Base-by-base conservation (phyloP, 1,140 invertebrate species). In the Lasaia peninsularis region DNA sequence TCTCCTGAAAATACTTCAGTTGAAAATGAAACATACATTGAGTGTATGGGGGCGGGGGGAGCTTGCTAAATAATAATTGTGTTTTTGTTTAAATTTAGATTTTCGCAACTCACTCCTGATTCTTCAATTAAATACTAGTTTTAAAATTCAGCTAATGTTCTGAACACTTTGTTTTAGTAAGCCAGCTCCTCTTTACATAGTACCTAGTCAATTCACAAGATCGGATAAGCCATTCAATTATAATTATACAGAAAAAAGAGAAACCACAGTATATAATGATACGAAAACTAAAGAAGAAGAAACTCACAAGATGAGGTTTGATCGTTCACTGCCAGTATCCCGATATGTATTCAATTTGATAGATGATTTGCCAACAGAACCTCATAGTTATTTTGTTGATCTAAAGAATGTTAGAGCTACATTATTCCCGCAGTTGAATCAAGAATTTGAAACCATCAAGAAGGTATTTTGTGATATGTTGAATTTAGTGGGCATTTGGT, bases 171-270 rank as follows among this genome's bases (percentile, higher is more conserved):
- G 28, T 40, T 55, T 55, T 58, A 83, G 86, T 61, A 60, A 90
- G 90, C 67, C 87, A 76, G 58, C 73, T n/a, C 92, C 93, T 31
- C 81, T 94, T 14, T 95, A 95, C 71, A 88, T 97, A 34, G 91
- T 95, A 28, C 96, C 96, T 20, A 89, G 93, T 11, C 89, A 92
- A 11, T 97, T 97, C 75, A 94, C 95, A 32, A 91, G 95, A 63
- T 93, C 94, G 73, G 95, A 97, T 68, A 92, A 88, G 7, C 88
- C 92, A 21, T 91, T 93, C 52, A 86, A 86, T 9, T 91, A 92
- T 64, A 85, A 75, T 8, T 90, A 91, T 65, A 89, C 89, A 49
- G 79, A 86, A 14, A 90, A 91, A 58, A 68, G 67, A 18, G 67
- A 56, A 63, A 63, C 60, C 54, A 67, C 67, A 18, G 33, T 53